Percentiles rank a stretch among this genome's conserved stretches.
phyloP scores from a whole-genome alignment of 2,888 invertebrate genomes.

The Pilophorus perplexus region DNA sequence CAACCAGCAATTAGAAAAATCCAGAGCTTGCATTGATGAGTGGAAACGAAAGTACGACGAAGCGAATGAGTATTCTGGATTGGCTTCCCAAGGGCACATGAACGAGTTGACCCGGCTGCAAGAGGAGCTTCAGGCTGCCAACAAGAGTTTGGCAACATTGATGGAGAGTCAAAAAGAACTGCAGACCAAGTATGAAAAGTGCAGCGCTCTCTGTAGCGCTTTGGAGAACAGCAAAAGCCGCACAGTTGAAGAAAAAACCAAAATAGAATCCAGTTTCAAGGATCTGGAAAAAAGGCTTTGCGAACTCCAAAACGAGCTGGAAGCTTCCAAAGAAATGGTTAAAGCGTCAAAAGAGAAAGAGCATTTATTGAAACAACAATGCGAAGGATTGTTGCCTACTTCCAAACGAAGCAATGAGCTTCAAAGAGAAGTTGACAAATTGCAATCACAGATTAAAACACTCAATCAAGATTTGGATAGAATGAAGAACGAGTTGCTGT shows the following conservation, averaged over 20 bases:
- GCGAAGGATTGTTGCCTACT: background rate
- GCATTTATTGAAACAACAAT: background rate
- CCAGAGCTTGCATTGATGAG: background rate
- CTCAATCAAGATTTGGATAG: background rate
- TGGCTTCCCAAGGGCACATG: too few species aligned
- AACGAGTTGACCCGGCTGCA: too few species aligned
- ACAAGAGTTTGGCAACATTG: too few species aligned
- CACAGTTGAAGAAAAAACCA: constrained; percentile 3
- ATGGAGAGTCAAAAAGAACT: too few species aligned
- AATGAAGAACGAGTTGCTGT: too few species aligned
- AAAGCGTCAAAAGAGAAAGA: constrained; percentile 5
- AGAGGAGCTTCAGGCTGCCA: too few species aligned
- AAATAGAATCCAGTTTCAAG: constrained; percentile 2
- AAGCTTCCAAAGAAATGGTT: background rate
- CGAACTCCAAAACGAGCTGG: background rate
- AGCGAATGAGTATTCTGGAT: background rate
- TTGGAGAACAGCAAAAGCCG: background rate
- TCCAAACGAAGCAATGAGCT: background rate
- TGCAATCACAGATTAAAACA: too few species aligned
- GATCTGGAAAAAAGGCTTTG: constrained; percentile 22
- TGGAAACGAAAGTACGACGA: constrained; percentile 14
- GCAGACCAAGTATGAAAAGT: constrained; percentile 46
- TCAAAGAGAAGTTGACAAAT: background rate
- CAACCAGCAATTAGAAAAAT: too few species aligned
- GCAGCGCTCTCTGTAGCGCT: background rate